Evolutionary conservation across 2,797 vertebrate genomes (phyloP).

Genomic region (Fratercula arctica): DNA sequence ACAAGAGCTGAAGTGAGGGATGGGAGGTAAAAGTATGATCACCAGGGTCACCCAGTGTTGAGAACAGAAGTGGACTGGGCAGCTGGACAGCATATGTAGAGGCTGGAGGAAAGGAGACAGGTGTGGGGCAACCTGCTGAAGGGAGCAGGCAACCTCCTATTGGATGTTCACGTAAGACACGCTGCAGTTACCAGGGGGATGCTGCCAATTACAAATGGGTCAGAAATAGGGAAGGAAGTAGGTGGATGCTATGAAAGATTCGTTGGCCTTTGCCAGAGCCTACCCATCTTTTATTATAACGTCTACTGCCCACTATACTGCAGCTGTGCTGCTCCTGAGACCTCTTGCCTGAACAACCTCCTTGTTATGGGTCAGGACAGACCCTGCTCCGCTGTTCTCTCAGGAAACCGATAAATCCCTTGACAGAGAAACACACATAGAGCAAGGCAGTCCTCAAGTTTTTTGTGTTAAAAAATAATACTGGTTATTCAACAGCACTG

Average conservation of each 20-base stretch:
- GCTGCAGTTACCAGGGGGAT: background rate
- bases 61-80: background rate
- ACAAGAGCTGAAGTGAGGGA: background rate
- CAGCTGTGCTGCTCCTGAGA: background rate
- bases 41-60: background rate
- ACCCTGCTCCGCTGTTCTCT: background rate
- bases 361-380: background rate
- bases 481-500: slow-evolving; percentile 21
- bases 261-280: background rate
- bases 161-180: background rate
- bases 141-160: background rate
- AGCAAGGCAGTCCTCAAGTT: background rate
- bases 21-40: background rate
- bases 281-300: background rate
- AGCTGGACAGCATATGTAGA: background rate
- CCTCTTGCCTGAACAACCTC: background rate
- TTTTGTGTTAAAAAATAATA: background rate
- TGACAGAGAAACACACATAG: background rate
- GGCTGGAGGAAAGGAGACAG: background rate
- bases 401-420: background rate
- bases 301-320: background rate
- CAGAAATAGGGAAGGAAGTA: background rate
- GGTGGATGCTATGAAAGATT: fast-evolving
- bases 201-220: background rate
- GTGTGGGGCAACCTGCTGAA: background rate